phyloP scores from a whole-genome alignment of 1,140 invertebrate species.

The Cardiocondyla obscurior region DNA sequence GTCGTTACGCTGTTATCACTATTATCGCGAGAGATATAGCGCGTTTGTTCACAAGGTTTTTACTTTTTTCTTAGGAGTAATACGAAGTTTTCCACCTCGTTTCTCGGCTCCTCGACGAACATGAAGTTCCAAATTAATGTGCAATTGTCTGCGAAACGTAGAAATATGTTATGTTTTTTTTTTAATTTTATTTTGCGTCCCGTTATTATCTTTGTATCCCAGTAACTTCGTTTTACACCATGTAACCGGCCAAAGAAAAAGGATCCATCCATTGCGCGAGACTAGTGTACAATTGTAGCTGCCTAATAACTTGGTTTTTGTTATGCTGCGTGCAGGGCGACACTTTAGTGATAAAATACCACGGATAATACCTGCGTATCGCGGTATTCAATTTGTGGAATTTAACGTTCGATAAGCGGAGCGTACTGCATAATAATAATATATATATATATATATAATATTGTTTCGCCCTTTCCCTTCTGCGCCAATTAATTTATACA shows the following conservation, averaged over 20 bases:
- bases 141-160: neutral
- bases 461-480: neutral
- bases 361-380: neutral
- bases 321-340: neutral
- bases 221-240: conserved; percentile 37
- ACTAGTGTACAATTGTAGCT: conserved; percentile 6
- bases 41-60: conserved; percentile 15
- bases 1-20: neutral
- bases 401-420: conserved; percentile 39
- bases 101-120: neutral
- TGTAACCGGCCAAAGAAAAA: conserved; percentile 38
- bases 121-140: neutral
- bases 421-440: neutral
- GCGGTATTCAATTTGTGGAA: conserved; percentile 1
- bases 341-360: conserved; percentile 2
- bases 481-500: conserved; percentile 40
- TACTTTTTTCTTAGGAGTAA: conserved; percentile 27
- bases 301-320: conserved; percentile 16
- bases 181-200: neutral
- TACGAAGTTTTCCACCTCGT: conserved; percentile 2
- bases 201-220: neutral
- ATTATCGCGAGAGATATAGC: neutral
- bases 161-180: neutral
- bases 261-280: conserved; percentile 44
- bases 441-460: too few relatives aligned